Evolutionary conservation across 2,888 invertebrate genomes (phyloP).

Genomic region (Eilema depressum): DNA sequence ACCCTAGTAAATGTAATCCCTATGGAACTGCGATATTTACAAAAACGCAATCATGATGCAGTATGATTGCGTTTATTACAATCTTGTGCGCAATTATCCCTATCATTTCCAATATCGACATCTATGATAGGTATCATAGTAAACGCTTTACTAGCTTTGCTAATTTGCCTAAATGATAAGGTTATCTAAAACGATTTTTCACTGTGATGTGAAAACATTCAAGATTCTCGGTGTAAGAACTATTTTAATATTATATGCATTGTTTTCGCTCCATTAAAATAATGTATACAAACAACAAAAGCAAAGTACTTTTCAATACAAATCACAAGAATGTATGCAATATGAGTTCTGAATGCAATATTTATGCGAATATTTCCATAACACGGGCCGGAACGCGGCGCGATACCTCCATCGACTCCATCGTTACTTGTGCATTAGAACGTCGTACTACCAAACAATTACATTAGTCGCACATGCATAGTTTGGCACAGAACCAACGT

Average conservation of each 20-base stretch:
- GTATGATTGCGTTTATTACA: too few species aligned
- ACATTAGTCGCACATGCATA: constrained; percentile 73
- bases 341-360: constrained; percentile 26
- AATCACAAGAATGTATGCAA: constrained; percentile 25
- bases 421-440: constrained; percentile 75
- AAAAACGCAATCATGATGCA: too few species aligned
- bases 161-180: background rate
- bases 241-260: background rate
- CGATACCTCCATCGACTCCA: constrained; percentile 64
- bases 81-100: too few species aligned
- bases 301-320: constrained; percentile 1
- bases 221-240: too few species aligned
- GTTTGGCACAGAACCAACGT: constrained; percentile 81
- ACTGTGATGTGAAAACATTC: too few species aligned
- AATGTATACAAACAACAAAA: background rate
- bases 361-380: constrained; percentile 50
- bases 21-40: too few species aligned
- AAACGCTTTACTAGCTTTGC: too few species aligned
- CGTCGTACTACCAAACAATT: constrained; percentile 71
- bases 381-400: constrained; percentile 45
- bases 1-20: too few species aligned
- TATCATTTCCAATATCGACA: too few species aligned
- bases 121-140: too few species aligned
- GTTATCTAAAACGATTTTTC: too few species aligned
- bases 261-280: background rate